phyloP scores from a whole-genome alignment of 2,888 invertebrate species.

The Acanthosepion lycidas region DNA sequence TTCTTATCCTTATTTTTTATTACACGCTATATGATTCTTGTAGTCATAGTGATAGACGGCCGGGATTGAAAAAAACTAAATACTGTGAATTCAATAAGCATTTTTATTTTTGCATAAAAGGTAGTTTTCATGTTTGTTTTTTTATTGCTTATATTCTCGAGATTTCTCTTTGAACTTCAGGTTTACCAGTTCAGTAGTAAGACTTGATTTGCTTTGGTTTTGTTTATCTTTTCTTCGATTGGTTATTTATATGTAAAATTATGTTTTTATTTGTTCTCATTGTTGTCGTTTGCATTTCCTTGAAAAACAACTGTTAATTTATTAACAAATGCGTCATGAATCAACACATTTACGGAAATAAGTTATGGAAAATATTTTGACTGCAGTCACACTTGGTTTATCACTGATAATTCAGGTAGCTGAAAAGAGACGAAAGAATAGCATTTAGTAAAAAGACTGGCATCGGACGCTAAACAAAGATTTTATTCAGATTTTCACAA shows the following conservation, averaged over 20 bases:
- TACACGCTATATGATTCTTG: not conserved
- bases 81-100: not conserved
- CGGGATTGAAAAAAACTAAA: not conserved
- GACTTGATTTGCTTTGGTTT: not conserved
- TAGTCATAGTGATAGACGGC: not conserved
- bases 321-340: not conserved
- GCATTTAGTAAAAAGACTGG: no score
- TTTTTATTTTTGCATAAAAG: not conserved
- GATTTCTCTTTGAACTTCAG: not conserved
- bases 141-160: not conserved
- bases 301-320: not conserved
- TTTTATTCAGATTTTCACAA: no score
- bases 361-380: not conserved
- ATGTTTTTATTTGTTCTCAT: no score
- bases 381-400: no score
- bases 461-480: no score
- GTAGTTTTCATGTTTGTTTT: not conserved
- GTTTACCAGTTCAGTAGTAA: not conserved
- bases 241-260: not conserved
- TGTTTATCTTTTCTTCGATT: not conserved
- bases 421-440: no score
- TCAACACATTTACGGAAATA: not conserved
- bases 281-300: not conserved
- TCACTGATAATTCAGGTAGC: no score
- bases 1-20: not conserved